phyloP scores from a whole-genome alignment of 2,113 vertebrate genomes.

The Camarhynchus parvulus region DNA sequence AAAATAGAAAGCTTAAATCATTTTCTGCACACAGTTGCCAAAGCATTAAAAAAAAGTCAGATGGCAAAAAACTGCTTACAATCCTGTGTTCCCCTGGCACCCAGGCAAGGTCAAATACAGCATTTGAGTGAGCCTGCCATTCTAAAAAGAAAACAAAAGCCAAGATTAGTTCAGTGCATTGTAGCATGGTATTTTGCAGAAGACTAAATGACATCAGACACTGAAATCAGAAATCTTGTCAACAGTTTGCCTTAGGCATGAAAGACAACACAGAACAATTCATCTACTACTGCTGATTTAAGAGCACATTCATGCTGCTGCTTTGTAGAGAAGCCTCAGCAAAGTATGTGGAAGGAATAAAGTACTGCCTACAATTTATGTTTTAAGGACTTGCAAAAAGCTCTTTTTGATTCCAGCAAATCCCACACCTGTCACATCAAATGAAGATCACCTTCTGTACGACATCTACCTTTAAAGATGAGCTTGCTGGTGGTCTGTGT shows the following conservation, averaged over 20 bases:
- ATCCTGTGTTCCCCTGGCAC: conserved; percentile 89
- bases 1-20: conserved; percentile 17
- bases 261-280: neutral
- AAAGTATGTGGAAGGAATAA: neutral
- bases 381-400: neutral
- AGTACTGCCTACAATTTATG: neutral
- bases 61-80: conserved; percentile 76
- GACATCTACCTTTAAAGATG: conserved; percentile 84
- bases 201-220: neutral
- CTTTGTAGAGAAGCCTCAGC: neutral
- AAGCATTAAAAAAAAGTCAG: conserved; percentile 26
- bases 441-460: neutral
- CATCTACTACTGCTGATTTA: neutral
- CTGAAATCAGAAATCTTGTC: neutral
- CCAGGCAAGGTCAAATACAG: conserved; percentile 97
- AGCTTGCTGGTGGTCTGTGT: conserved; percentile 58
- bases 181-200: neutral
- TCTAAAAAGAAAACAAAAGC: conserved; percentile 76
- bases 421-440: neutral
- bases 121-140: conserved; percentile 95
- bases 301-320: neutral
- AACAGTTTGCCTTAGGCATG: neutral
- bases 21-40: neutral
- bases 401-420: neutral
- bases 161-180: neutral